Conservation (phyloP, 2,888 invertebrate genomes). For the Blastobasis lacticolella region DNA sequence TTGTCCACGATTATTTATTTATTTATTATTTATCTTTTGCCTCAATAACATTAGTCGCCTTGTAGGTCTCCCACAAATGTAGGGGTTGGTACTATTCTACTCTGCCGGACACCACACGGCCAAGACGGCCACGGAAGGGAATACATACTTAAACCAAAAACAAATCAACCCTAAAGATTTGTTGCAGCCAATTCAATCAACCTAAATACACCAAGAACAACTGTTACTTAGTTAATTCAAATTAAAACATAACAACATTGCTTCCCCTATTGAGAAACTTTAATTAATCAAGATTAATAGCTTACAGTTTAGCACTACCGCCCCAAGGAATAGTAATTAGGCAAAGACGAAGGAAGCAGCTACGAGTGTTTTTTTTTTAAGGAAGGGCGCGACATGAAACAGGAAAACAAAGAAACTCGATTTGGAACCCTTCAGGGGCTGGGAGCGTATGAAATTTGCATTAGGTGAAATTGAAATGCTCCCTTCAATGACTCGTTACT, state of each 20-base stretch:
- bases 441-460: constrained; percentile 72
- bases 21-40: too few relatives aligned
- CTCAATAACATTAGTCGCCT: too few relatives aligned
- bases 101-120: too few relatives aligned
- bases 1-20: too few relatives aligned
- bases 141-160: constrained; percentile 6
- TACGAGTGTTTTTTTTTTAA: constrained; percentile 16
- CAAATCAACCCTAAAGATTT: not conserved
- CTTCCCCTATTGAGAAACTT: constrained; percentile 32
- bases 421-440: constrained; percentile 53
- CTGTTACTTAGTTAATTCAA: constrained; percentile 1
- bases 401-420: constrained; percentile 65
- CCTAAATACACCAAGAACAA: not conserved
- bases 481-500: constrained; percentile 64
- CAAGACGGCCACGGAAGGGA: too few relatives aligned
- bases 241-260: constrained; percentile 25
- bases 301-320: constrained; percentile 46
- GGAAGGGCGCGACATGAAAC: constrained; percentile 19
- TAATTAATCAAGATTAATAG: constrained; percentile 65
- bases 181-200: too few relatives aligned
- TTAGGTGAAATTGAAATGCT: constrained; percentile 71
- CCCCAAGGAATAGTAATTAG: constrained; percentile 52
- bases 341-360: constrained; percentile 15
- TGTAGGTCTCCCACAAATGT: too few relatives aligned
- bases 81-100: too few relatives aligned